Evolutionary conservation across 2,797 vertebrate species (phyloP).

Genomic region (Stomatorhinus walkeri): DNA sequence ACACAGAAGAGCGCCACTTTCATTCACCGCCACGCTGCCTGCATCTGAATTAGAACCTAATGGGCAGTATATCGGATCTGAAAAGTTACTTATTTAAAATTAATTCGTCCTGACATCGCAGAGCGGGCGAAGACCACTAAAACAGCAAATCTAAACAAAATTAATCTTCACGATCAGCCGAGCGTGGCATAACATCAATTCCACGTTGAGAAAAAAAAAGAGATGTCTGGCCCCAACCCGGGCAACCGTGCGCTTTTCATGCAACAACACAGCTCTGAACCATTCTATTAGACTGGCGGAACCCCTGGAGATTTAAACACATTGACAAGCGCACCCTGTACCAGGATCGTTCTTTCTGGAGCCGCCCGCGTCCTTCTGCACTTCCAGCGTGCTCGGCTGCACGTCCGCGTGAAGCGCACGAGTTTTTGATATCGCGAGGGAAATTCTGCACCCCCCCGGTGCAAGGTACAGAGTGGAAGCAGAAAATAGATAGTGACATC

Average conservation of each 20-base stretch:
- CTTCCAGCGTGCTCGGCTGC: background rate
- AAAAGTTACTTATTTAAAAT: constrained; percentile 20
- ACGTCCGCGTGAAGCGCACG: background rate
- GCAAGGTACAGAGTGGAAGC: background rate
- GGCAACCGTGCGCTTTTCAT: background rate
- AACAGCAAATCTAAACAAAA: constrained; percentile 21
- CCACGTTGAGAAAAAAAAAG: constrained; percentile 3
- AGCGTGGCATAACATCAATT: constrained; percentile 17
- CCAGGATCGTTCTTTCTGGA: background rate
- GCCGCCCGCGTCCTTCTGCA: background rate
- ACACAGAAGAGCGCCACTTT: background rate
- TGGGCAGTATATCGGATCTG: background rate
- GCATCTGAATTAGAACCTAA: constrained; percentile 12
- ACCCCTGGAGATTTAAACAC: constrained; percentile 2
- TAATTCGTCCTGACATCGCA: constrained; percentile 23
- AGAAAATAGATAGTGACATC: constrained; percentile 6
- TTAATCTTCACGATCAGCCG: constrained; percentile 19
- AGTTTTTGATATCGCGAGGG: background rate
- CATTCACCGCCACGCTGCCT: background rate
- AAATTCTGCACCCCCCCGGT: background rate
- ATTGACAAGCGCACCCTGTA: background rate
- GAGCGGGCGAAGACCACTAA: background rate
- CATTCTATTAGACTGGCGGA: constrained; percentile 5
- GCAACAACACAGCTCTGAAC: background rate
- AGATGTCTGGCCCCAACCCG: background rate